Base-by-base conservation (phyloP, 2,888 invertebrate genomes). In the Galerucella calmariensis region DNA sequence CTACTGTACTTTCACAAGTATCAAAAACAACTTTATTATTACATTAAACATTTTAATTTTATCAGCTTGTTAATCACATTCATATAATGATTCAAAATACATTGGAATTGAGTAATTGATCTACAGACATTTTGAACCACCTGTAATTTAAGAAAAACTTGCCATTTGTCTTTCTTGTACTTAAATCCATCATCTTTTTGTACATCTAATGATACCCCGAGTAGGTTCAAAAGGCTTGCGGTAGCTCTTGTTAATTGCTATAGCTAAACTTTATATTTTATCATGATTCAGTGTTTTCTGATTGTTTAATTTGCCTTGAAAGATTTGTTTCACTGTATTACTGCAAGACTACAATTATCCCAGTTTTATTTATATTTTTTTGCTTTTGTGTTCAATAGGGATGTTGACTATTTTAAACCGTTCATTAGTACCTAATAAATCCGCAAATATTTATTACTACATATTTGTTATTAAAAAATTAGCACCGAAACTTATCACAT, bases 121-220 rank as follows among this genome's bases (percentile, higher is more conserved):
- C 14, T 53, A 53, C n/a, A 16, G 53, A 53, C 48, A 16, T 53
- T n/a, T 16, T 53, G 53, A 48, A 48, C 48, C 48, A 48, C 48
- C 1, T 48, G 48, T 48, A 48, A 9, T 53, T 53, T 16, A 61
- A 35, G 14, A 61, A 61, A 59, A 35, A 27, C 35, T n/a, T 61
- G n/a, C 61, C 61, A 61, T 61, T 48, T 35, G 61, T 61, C 35
- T 61, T 27, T 61, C 61, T 61, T 35, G 27, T 61, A 61, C 61
- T 61, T n/a, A 27, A 35, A 61, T 61, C 24, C 6, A 53, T 61
- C 35, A n/a, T 35, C 35, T 61, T 27, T 61, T 35, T 61, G n/a
- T 61, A 61, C n/a, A 27, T 61, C 61, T 61, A 35, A 61, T 4
- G 61, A n/a, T 61, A 27, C n/a, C 24, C 24, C 20, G 58, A 11